Percentiles rank a stretch among this genome's conserved stretches.
These are phyloP conservation scores for Grammomys dolichurus DNA, from an alignment of 2,113 vertebrate species.

Conservation along the genomic window DNA sequence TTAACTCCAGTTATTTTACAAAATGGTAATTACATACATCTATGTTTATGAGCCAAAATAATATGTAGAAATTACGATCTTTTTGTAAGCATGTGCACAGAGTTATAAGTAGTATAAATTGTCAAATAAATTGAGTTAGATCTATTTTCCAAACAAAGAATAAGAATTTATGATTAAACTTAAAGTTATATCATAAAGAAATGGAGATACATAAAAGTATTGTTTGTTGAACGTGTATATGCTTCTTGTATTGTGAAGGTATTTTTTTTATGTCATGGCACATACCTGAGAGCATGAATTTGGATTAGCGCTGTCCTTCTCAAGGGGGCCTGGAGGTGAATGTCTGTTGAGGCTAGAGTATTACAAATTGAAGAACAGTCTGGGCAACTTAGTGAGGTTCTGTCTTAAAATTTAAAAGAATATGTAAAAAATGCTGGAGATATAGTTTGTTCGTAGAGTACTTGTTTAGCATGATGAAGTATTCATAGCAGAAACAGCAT, in stretches of 20 bases:
- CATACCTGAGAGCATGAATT: background rate
- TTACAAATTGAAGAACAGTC: background rate
- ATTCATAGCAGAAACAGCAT: background rate
- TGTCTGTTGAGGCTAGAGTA: background rate
- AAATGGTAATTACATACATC: background rate
- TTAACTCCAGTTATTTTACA: background rate
- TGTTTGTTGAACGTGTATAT: background rate
- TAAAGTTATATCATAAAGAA: background rate
- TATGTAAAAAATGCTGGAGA: background rate
- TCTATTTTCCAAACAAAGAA: slow-evolving; percentile 26
- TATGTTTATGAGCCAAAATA: background rate
- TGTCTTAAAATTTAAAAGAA: background rate
- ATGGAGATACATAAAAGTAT: background rate
- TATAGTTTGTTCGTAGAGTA: background rate
- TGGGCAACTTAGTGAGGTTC: background rate
- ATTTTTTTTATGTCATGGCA: background rate
- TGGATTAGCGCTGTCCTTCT: background rate
- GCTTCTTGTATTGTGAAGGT: too few species aligned
- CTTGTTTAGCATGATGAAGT: background rate
- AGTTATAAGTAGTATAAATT: background rate
- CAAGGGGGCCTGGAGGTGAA: too few species aligned
- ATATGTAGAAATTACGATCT: background rate
- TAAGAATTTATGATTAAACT: background rate
- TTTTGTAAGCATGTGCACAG: background rate
- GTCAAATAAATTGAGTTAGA: slow-evolving; percentile 6